A percentile compares a stretch with the other conserved stretches of the same genome.
Evolutionary conservation across 2,113 vertebrate species (phyloP).

Genomic region (Oxygymnocypris stewartii): DNA sequence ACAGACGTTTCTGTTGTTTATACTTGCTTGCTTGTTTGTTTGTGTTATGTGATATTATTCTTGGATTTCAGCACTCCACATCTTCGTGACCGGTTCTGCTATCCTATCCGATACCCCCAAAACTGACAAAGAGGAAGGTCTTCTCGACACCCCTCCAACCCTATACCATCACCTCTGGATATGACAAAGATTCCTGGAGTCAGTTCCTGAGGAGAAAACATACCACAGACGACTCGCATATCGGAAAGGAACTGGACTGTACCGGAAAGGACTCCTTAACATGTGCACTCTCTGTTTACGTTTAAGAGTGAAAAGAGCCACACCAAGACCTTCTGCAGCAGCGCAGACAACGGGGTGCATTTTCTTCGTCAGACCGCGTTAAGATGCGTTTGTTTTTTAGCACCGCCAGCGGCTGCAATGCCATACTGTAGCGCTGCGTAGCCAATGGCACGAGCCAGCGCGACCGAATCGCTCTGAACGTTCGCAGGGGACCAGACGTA

Average conservation of each 20-base stretch:
- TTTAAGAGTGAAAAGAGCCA: constrained; percentile 24
- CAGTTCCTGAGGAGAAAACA: not conserved
- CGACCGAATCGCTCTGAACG: constrained; percentile 39
- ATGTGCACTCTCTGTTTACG: constrained; percentile 1
- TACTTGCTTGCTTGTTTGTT: not conserved
- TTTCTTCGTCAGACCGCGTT: constrained; percentile 12
- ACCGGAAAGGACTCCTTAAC: constrained; percentile 30
- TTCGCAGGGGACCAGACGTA: constrained; percentile 25
- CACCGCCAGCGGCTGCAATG: constrained; percentile 26
- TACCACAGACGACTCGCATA: constrained; percentile 21
- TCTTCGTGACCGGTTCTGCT: not conserved
- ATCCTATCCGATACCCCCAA: not conserved
- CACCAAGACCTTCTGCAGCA: constrained; percentile 21
- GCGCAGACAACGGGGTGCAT: not conserved
- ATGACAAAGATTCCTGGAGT: constrained; percentile 44
- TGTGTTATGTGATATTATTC: constrained; percentile 1
- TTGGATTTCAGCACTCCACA: not conserved
- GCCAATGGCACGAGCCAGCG: constrained; percentile 43
- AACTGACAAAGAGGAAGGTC: constrained; percentile 9
- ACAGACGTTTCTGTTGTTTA: not conserved
- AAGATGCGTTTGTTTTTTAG: constrained; percentile 29
- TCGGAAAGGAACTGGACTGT: constrained; percentile 14
- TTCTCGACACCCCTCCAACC: not conserved
- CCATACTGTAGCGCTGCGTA: constrained; percentile 26
- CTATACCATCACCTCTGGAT: constrained; percentile 31